phyloP scores from a whole-genome alignment of 2,113 vertebrate genomes.

The Corythoichthys haematopterus region DNA sequence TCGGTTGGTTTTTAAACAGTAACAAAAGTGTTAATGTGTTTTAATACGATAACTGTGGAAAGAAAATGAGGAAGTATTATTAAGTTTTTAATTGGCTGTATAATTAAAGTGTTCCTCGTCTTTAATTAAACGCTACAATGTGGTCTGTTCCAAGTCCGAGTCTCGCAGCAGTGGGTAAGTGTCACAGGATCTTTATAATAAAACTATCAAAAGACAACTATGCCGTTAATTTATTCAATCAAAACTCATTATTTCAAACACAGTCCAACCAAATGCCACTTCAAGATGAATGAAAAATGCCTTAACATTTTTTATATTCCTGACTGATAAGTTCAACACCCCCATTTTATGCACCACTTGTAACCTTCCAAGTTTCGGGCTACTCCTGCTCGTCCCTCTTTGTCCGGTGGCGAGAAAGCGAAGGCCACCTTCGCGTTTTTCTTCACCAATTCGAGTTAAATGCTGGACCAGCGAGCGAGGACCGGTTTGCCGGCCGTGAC shows the following conservation, averaged over 20 bases:
- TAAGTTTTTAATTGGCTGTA: background rate
- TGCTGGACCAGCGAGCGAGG: slow-evolving; percentile 66
- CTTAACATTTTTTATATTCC: background rate
- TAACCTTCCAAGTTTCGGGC: slow-evolving; percentile 52
- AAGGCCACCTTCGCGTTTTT: slow-evolving; percentile 75
- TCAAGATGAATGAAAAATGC: background rate
- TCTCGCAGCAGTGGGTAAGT: background rate
- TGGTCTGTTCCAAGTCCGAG: slow-evolving; percentile 39
- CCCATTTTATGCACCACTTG: slow-evolving; percentile 44
- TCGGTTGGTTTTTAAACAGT: too few relatives aligned
- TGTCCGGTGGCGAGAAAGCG: slow-evolving; percentile 74
- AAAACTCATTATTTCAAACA: background rate
- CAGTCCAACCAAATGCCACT: background rate
- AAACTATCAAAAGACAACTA: background rate
- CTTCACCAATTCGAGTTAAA: slow-evolving; percentile 64
- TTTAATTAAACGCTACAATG: slow-evolving; percentile 32
- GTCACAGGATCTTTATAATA: background rate
- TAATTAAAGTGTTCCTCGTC: slow-evolving; percentile 25
- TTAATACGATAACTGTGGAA: too few relatives aligned
- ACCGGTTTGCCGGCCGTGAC: slow-evolving; percentile 69
- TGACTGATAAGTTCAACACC: slow-evolving; percentile 18
- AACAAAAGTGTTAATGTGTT: too few relatives aligned
- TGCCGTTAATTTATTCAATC: background rate
- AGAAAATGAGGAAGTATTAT: too few relatives aligned
- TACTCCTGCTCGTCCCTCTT: slow-evolving; percentile 72